Conservation (phyloP, 2,113 vertebrate genomes). For the Cololabis saira region DNA sequence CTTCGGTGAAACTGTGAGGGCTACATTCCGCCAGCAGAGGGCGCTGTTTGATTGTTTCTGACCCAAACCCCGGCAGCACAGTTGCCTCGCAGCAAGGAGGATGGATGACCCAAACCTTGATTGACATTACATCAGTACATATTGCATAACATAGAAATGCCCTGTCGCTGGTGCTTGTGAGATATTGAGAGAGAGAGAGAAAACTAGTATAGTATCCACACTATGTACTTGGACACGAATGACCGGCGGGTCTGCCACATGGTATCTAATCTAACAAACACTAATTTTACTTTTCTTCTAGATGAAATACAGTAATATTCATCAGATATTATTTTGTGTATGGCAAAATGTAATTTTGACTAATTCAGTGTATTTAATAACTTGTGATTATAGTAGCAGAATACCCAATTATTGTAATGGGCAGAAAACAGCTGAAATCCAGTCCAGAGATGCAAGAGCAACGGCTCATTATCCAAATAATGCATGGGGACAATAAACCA, state of each 20-base stretch:
- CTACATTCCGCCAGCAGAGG: slow-evolving; percentile 50
- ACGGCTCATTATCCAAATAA: background rate
- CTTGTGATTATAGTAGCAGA: background rate
- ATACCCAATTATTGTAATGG: background rate
- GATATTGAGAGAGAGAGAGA: slow-evolving; percentile 35
- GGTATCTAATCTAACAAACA: background rate
- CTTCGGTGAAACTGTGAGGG: background rate
- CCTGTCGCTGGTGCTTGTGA: slow-evolving; percentile 29
- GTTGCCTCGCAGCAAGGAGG: too few species aligned
- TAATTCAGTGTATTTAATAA: background rate
- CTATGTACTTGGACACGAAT: slow-evolving; percentile 37
- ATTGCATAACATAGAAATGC: slow-evolving; percentile 26
- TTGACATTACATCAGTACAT: slow-evolving; percentile 18
- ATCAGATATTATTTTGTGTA: background rate
- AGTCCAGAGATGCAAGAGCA: background rate
- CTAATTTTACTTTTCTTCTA: slow-evolving; percentile 3
- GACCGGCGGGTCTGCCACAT: background rate
- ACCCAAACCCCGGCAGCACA: slow-evolving; percentile 18
- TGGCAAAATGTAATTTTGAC: background rate
- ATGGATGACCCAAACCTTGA: too few species aligned
- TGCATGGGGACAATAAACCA: background rate
- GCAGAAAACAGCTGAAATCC: background rate
- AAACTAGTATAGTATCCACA: slow-evolving; percentile 15
- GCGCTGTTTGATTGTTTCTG: slow-evolving; percentile 23
- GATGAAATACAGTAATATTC: background rate